Evolutionary conservation across 2,113 vertebrate species (phyloP).

Genomic region (Myiozetetes cayanensis): DNA sequence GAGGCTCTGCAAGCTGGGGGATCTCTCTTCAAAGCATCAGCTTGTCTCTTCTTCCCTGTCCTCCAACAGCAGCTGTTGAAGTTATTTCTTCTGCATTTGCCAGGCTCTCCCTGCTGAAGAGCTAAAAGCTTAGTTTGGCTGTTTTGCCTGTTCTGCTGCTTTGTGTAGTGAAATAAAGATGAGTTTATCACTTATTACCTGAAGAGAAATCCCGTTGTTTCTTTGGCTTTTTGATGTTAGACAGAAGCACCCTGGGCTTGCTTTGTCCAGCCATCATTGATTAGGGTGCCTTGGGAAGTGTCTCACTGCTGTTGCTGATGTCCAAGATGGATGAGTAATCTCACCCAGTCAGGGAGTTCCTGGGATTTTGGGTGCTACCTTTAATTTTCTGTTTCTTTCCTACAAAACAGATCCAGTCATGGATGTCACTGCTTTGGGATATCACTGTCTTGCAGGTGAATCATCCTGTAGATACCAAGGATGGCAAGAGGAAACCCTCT

Average conservation of each 20-base stretch:
- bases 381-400: neutral
- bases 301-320: neutral
- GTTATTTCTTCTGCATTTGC: neutral
- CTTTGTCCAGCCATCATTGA: neutral
- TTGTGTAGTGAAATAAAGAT: neutral
- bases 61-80: neutral
- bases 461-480: neutral
- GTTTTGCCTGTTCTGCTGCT: neutral
- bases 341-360: neutral
- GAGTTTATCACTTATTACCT: neutral
- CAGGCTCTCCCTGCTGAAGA: neutral
- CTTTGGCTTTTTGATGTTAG: neutral
- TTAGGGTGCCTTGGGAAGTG: neutral
- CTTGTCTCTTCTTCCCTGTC: neutral
- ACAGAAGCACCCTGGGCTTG: neutral
- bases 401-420: neutral
- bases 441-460: neutral
- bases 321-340: neutral
- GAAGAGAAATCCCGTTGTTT: neutral
- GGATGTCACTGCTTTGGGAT: neutral
- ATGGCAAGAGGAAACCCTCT: neutral
- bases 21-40: neutral
- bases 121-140: neutral
- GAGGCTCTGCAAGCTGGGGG: neutral
- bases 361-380: neutral